A percentile compares a stretch with the other conserved stretches of the same genome.
phyloP scores from a whole-genome alignment of 2,113 vertebrate species.

The Aplodontia rufa region DNA sequence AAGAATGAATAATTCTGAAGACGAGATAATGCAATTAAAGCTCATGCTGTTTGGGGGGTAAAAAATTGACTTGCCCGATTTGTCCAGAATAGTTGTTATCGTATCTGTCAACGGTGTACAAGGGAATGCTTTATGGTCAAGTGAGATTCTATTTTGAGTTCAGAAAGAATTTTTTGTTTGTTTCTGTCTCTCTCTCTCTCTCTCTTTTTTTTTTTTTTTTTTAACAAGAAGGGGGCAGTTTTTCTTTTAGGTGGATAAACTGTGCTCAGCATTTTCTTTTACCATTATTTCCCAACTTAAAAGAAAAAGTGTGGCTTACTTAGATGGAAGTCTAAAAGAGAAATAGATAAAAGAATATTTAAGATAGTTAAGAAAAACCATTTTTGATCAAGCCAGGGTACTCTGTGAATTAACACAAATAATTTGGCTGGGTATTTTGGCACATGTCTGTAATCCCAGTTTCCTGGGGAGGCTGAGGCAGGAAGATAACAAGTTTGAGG shows the following conservation, averaged over 20 bases:
- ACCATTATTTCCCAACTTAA: slow-evolving; percentile 15
- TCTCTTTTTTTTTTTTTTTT: not conserved
- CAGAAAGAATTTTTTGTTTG: not conserved
- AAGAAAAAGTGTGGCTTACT: not conserved
- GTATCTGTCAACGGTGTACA: not conserved
- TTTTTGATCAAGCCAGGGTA: not conserved
- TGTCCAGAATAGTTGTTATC: not conserved
- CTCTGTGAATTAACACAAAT: not conserved
- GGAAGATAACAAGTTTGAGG: not conserved
- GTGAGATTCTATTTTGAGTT: not conserved
- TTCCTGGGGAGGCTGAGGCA: not conserved
- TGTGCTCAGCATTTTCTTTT: slow-evolving; percentile 5
- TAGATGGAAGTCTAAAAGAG: not conserved
- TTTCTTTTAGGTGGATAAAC: not conserved
- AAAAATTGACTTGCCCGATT: not conserved
- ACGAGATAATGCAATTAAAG: not conserved
- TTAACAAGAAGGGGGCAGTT: not conserved
- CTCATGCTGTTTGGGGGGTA: not conserved
- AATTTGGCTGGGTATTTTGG: no score
- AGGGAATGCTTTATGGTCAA: not conserved
- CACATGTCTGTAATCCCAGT: not conserved
- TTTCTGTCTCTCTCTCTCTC: not conserved
- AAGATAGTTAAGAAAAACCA: not conserved
- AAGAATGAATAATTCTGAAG: not conserved
- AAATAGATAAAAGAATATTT: not conserved